These are phyloP conservation scores for Cephus spinipes DNA, from an alignment of 2,888 invertebrate species.

Conservation along the genomic window DNA sequence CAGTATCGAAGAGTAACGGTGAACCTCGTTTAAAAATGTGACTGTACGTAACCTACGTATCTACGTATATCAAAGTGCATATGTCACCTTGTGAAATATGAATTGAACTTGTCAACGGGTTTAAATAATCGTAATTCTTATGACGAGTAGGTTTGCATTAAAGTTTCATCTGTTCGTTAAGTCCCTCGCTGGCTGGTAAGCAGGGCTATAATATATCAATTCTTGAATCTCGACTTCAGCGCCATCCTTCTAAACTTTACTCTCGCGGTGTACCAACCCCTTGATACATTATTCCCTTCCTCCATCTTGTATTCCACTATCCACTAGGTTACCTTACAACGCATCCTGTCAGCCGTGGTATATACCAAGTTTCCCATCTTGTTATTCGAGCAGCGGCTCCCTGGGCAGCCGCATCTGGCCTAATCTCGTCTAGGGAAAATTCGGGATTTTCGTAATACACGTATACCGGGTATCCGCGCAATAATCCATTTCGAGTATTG, in stretches of 20 bases:
- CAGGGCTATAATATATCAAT: not conserved
- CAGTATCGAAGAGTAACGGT: not conserved
- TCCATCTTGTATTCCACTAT: not conserved
- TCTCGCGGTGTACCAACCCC: not conserved
- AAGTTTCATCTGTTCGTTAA: not conserved
- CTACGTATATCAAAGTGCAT: not conserved
- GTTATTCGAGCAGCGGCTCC: not conserved
- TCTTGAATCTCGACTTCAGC: not conserved
- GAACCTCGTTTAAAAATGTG: not conserved
- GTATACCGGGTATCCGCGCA: not conserved
- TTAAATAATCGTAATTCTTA: not conserved
- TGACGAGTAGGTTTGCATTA: not conserved
- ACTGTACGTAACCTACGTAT: not conserved
- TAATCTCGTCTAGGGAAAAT: not conserved
- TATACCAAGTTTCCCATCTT: not conserved
- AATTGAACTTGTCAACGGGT: not conserved
- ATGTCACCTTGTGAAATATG: not conserved
- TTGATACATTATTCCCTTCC: not conserved
- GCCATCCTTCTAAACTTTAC: not conserved
- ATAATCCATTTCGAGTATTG: not conserved
- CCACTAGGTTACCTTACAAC: not conserved
- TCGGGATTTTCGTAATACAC: not conserved
- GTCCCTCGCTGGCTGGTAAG: not conserved
- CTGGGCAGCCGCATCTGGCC: not conserved
- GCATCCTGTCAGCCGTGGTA: not conserved